A percentile compares a stretch with the other conserved stretches of the same genome.
Evolutionary conservation across 2,888 invertebrate genomes (phyloP).

Genomic region (Lycocerus yunnanus): DNA sequence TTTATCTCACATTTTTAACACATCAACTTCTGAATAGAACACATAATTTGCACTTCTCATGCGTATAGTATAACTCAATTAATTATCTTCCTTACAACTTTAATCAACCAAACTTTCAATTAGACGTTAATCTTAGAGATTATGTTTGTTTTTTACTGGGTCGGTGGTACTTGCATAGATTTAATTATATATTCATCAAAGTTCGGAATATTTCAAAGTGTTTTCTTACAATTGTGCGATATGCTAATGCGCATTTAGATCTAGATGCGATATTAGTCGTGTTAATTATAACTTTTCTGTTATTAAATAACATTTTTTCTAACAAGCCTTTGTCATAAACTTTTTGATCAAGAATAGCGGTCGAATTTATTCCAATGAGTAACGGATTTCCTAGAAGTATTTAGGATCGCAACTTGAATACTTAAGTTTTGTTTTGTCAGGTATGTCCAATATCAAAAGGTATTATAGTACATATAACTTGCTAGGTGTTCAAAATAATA

Average conservation of each 20-base stretch:
- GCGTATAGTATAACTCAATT: not conserved
- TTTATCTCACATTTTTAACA: conserved; percentile 21
- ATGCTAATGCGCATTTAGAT: not conserved
- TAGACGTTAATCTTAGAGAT: not conserved
- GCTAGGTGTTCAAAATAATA: conserved; percentile 2
- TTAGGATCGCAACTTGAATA: conserved; percentile 17
- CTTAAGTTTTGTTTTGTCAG: conserved; percentile 17
- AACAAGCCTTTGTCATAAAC: not conserved
- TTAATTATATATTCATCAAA: not conserved
- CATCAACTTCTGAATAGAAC: not conserved
- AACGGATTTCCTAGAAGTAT: conserved; percentile 22
- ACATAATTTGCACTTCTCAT: not conserved
- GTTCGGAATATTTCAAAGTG: not conserved
- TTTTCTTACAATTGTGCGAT: not conserved
- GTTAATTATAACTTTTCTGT: not conserved
- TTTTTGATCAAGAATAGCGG: not conserved
- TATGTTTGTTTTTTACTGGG: not conserved
- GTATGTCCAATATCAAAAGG: not conserved
- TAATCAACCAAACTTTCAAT: not conserved
- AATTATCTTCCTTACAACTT: not conserved
- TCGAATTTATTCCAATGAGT: conserved; percentile 24
- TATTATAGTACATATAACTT: not conserved
- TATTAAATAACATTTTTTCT: not conserved
- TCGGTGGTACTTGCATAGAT: not conserved
- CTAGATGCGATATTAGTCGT: not conserved